Evolutionary conservation across 2,797 vertebrate genomes (phyloP).

Genomic region (Nyctibius grandis): DNA sequence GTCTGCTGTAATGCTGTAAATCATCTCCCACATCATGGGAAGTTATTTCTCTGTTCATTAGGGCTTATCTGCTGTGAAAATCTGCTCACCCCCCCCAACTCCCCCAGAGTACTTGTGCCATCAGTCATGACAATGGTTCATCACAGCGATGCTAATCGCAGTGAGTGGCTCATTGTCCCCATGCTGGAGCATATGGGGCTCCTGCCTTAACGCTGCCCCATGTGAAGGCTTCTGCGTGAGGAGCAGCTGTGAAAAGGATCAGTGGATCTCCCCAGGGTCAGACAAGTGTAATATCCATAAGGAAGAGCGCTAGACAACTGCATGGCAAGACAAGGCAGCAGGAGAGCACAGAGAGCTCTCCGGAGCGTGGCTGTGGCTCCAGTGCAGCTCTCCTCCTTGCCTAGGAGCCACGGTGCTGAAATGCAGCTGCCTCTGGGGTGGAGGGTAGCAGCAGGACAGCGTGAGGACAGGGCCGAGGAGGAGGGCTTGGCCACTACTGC

Average conservation of each 20-base stretch:
- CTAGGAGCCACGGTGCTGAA: background rate
- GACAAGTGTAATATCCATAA: background rate
- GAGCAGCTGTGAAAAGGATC: constrained; percentile 19
- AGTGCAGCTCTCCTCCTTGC: background rate
- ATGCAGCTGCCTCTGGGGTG: background rate
- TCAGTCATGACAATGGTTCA: background rate
- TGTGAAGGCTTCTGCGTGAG: background rate
- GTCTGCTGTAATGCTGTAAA: background rate
- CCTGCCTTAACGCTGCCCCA: background rate
- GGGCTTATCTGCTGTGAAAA: background rate
- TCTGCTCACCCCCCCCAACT: background rate
- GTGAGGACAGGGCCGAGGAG: background rate
- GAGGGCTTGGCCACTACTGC: background rate
- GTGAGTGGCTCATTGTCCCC: background rate
- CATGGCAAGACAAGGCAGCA: background rate
- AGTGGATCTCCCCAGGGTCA: background rate
- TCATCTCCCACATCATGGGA: background rate
- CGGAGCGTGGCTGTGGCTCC: background rate
- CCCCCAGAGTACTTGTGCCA: background rate
- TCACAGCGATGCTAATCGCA: background rate
- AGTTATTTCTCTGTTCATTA: constrained; percentile 9
- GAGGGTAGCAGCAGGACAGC: background rate
- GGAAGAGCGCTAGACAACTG: background rate
- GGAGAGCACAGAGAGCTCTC: accelerated
- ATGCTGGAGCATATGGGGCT: background rate